Percentiles rank a stretch among this genome's conserved stretches.
phyloP scores from a whole-genome alignment of 92 coral and sea anemone species.

The Phenganax stokvisi region DNA sequence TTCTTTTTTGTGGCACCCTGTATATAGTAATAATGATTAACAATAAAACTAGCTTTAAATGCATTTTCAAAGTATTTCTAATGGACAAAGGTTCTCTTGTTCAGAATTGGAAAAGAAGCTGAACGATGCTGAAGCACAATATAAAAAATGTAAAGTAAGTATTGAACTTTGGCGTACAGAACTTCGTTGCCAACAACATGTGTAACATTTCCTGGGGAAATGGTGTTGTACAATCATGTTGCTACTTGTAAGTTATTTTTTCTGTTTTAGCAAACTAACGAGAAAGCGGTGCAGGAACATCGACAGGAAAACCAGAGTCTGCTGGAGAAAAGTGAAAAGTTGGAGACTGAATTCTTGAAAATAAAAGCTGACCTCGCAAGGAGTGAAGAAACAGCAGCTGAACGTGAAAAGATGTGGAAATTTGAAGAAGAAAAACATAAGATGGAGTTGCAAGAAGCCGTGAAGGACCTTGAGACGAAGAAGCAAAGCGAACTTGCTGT shows the following conservation, averaged over 20 bases:
- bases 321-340: constrained; percentile 53
- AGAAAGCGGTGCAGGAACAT: constrained; percentile 70
- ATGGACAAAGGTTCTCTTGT: constrained; percentile 39
- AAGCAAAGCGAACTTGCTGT: constrained; percentile 91
- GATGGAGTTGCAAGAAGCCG: constrained; percentile 58
- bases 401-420: constrained; percentile 67
- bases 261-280: constrained; percentile 57
- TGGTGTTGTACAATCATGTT: neutral
- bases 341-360: constrained; percentile 65
- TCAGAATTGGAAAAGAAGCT: constrained; percentile 62
- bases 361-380: constrained; percentile 61
- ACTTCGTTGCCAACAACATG: neutral
- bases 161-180: neutral
- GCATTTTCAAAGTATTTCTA: constrained; percentile 13
- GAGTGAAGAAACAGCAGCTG: constrained; percentile 56
- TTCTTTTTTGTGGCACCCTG: too few species aligned
- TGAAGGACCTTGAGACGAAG: constrained; percentile 64
- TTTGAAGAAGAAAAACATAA: constrained; percentile 55
- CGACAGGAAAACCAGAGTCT: constrained; percentile 77
- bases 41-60: too few species aligned
- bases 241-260: neutral
- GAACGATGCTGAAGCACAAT: constrained; percentile 60
- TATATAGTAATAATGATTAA: too few species aligned
- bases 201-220: too few species aligned
- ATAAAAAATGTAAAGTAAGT: constrained; percentile 76